phyloP scores from a whole-genome alignment of 30 jellyfish, hydroid and myxozoan genomes.

The Chironex yamaguchii region DNA sequence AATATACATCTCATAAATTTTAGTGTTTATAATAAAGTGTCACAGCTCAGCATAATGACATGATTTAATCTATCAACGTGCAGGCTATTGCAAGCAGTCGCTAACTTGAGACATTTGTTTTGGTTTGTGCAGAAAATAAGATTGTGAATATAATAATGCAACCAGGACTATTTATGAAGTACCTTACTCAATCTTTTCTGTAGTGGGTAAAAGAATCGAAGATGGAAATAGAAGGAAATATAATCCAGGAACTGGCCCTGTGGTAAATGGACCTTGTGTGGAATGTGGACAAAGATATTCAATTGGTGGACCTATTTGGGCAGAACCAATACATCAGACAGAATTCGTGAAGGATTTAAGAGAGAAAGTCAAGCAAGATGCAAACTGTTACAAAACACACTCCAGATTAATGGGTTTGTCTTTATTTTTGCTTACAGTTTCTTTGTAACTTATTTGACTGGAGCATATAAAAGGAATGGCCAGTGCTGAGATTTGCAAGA shows the following conservation, averaged over 20 bases:
- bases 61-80: no score
- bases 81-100: no score
- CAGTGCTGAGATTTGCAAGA: no score
- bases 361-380: conserved; percentile 44
- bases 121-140: no score
- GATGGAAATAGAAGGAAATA: conserved; percentile 87
- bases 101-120: no score
- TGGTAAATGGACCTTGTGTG: conserved; percentile 71
- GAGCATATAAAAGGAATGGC: no score
- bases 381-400: conserved; percentile 64
- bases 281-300: conserved; percentile 85
- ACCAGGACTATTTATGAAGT: not conserved
- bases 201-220: conserved; percentile 89
- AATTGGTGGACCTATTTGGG: conserved; percentile 98
- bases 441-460: no score
- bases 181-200: not conserved
- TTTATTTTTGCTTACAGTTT: not conserved
- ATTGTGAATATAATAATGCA: no score
- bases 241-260: conserved; percentile 95
- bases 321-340: conserved; percentile 81
- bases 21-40: no score
- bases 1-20: no score
- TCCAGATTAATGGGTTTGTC: conserved; percentile 83
- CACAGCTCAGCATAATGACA: no score
- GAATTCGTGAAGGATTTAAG: conserved; percentile 69